Conservation (phyloP, 2,113 vertebrate species). For the Chauna torquata region DNA sequence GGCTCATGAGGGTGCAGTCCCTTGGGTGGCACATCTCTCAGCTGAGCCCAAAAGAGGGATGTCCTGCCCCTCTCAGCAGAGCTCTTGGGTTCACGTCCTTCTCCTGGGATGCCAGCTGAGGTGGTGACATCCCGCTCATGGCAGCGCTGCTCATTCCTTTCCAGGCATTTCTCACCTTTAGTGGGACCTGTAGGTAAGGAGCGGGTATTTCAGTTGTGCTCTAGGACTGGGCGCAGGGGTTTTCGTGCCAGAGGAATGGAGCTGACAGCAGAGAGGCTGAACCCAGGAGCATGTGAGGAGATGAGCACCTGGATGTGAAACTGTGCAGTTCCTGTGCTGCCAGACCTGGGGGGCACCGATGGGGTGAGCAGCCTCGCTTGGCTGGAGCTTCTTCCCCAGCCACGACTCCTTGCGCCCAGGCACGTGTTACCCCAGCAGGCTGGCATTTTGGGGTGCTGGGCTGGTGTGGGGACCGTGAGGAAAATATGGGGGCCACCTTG, state of each 20-base stretch:
- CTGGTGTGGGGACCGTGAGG: background rate
- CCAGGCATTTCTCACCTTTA: background rate
- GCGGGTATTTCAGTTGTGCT: background rate
- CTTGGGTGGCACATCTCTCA: background rate
- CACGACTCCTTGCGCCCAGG: background rate
- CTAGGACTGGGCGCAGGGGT: rapidly evolving
- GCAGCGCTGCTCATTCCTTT: background rate
- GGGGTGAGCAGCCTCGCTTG: background rate
- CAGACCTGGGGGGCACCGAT: background rate
- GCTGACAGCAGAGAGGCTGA: background rate
- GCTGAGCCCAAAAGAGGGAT: background rate
- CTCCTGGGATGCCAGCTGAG: background rate
- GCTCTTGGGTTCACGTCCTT: background rate
- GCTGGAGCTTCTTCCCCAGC: background rate
- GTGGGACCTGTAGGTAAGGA: background rate
- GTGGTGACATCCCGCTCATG: background rate
- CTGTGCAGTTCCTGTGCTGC: background rate
- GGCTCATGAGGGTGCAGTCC: background rate
- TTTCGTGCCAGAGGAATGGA: background rate
- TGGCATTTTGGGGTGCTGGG: background rate
- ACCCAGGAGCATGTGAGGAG: background rate
- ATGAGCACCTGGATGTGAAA: background rate
- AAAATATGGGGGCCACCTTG: rapidly evolving
- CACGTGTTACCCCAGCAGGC: background rate
- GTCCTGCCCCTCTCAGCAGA: background rate